phyloP scores from a whole-genome alignment of 2,113 vertebrate species.

The Antechinus flavipes region DNA sequence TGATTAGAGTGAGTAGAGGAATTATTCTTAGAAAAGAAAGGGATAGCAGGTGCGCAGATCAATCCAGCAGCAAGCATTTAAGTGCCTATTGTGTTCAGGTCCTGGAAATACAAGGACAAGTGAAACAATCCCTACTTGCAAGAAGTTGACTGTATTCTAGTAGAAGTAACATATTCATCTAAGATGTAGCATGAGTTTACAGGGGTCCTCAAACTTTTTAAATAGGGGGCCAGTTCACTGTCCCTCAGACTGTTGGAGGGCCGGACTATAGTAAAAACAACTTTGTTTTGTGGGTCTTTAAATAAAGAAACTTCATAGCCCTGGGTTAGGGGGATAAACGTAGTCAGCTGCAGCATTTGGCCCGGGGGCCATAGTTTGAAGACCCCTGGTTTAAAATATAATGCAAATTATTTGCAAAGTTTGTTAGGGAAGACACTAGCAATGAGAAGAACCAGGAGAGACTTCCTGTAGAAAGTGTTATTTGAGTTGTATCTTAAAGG shows the following conservation, averaged over 20 bases:
- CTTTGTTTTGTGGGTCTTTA: too few relatives aligned
- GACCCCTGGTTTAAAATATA: neutral
- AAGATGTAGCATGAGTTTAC: neutral
- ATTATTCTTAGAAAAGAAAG: neutral
- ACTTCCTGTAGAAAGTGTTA: neutral
- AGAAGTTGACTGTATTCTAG: neutral
- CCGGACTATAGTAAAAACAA: too few relatives aligned
- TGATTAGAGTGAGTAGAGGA: neutral
- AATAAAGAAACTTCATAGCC: too few relatives aligned
- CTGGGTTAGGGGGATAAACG: too few relatives aligned
- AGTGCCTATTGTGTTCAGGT: neutral
- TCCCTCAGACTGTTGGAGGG: too few relatives aligned
- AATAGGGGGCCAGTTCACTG: too few relatives aligned
- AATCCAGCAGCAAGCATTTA: neutral
- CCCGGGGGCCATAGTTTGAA: too few relatives aligned
- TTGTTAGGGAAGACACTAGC: neutral
- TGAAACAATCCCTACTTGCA: neutral
- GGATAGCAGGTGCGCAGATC: neutral
- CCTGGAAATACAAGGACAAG: neutral
- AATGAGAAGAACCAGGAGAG: neutral
- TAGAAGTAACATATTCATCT: neutral
- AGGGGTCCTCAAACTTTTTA: too few relatives aligned
- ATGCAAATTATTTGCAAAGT: neutral
- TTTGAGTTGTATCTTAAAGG: too few relatives aligned
- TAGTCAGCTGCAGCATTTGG: too few relatives aligned